A percentile compares a stretch with the other conserved stretches of the same genome.
Conservation (phyloP, 2,797 vertebrate species). For the Alauda arvensis region DNA sequence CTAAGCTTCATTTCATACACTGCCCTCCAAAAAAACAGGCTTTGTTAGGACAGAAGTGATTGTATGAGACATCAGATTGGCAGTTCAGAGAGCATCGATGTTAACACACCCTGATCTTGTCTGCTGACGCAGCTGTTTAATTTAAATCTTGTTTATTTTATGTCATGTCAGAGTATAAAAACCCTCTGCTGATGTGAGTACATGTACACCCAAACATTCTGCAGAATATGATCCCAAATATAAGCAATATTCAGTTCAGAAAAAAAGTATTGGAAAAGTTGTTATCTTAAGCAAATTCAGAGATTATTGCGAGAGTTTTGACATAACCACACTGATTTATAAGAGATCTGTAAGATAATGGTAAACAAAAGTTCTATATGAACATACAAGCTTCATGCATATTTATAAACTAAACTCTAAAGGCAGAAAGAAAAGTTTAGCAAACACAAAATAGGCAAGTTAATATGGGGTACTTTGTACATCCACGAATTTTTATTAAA, state of each 20-base stretch:
- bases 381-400: background rate
- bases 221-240: background rate
- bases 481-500: background rate
- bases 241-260: background rate
- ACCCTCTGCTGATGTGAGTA: background rate
- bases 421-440: background rate
- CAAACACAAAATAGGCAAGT: background rate
- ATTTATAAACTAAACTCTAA: background rate
- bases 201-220: background rate
- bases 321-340: background rate
- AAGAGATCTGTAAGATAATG: background rate
- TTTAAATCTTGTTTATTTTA: conserved; percentile 17
- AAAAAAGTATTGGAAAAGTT: background rate
- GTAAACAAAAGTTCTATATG: background rate
- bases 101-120: background rate
- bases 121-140: conserved; percentile 11
- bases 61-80: background rate
- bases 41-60: conserved; percentile 6
- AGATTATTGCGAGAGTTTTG: background rate
- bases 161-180: background rate
- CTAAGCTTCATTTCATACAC: background rate
- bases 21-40: background rate
- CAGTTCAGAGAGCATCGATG: background rate
- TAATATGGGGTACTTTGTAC: background rate
- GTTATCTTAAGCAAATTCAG: background rate